A percentile compares a stretch with the other conserved stretches of the same genome.
These are phyloP conservation scores for Sthenelais limicola DNA, from an alignment of 2,888 invertebrate genomes.

Conservation along the genomic window DNA sequence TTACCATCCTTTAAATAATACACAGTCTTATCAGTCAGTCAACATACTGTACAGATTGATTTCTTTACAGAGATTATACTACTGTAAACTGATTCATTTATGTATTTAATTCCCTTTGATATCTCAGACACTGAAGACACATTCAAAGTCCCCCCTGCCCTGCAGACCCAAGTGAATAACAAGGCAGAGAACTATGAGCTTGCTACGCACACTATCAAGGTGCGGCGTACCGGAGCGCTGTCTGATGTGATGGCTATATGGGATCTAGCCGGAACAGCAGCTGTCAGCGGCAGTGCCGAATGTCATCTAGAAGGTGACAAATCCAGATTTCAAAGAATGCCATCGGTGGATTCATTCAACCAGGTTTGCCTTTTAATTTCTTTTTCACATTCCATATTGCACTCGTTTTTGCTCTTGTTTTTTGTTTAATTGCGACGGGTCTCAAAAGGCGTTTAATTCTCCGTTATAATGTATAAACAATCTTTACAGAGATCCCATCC, in stretches of 20 bases:
- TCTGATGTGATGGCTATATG: slow-evolving; percentile 76
- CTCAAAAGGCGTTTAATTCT: background rate
- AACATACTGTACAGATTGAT: too few species aligned
- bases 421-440: too few species aligned
- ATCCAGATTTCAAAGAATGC: slow-evolving; percentile 70
- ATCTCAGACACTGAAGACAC: slow-evolving; percentile 29
- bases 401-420: background rate
- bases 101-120: background rate
- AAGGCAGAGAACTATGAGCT: slow-evolving; percentile 72
- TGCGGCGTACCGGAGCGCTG: slow-evolving; percentile 76
- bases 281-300: slow-evolving; percentile 67
- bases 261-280: slow-evolving; percentile 71
- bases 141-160: background rate
- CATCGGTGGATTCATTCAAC: slow-evolving; percentile 76
- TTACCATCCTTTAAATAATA: too few species aligned
- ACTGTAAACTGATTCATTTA: background rate
- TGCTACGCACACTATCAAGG: slow-evolving; percentile 77
- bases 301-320: slow-evolving; percentile 67
- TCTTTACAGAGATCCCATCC: slow-evolving; percentile 73
- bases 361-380: slow-evolving; percentile 60
- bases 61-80: too few species aligned
- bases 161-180: slow-evolving; percentile 33
- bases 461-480: background rate
- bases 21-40: too few species aligned
- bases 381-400: background rate